Conservation (phyloP, 2,888 invertebrate species). For the Sarcophaga variegata region DNA sequence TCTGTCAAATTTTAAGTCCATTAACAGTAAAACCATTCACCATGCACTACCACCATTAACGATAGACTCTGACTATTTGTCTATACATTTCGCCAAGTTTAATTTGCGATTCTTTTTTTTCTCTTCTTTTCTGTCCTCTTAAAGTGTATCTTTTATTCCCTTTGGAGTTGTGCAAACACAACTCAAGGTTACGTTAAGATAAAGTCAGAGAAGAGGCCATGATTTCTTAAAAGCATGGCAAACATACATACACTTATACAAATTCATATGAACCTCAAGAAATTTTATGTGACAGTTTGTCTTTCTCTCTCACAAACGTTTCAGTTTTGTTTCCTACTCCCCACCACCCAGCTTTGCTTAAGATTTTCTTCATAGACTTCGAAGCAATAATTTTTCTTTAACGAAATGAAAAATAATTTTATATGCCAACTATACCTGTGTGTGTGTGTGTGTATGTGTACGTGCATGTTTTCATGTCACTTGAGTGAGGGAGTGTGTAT, state of each 20-base stretch:
- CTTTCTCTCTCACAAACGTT: background rate
- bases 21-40: too few relatives aligned
- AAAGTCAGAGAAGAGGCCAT: background rate
- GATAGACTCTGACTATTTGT: background rate
- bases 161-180: background rate
- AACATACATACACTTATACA: background rate
- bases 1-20: too few relatives aligned
- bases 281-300: constrained; percentile 16
- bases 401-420: too few relatives aligned
- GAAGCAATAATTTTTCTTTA: too few relatives aligned
- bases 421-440: too few relatives aligned
- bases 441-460: too few relatives aligned
- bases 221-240: constrained; percentile 6
- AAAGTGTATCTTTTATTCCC: background rate
- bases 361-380: too few relatives aligned
- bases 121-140: background rate
- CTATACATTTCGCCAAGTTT: background rate
- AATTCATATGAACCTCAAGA: constrained; percentile 3
- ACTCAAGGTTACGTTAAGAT: constrained; percentile 8
- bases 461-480: too few relatives aligned
- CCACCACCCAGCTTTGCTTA: too few relatives aligned
- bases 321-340: too few relatives aligned
- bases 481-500: too few relatives aligned
- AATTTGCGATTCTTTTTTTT: background rate
- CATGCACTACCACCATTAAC: background rate